Conservation (phyloP, 1,140 invertebrate species). For the Brachionus angularis region DNA sequence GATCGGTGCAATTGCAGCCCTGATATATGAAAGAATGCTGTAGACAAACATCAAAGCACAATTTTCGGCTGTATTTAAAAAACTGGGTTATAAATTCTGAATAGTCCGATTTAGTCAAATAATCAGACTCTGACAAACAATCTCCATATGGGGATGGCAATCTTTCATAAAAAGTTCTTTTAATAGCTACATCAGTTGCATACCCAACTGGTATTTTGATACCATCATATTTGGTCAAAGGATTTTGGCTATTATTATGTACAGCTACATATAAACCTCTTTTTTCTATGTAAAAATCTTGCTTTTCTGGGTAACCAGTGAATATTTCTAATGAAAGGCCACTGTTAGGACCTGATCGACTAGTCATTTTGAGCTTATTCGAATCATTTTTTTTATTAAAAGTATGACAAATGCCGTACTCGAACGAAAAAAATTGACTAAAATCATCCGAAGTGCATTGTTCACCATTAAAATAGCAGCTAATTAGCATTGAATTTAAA, state of each 20-base stretch:
- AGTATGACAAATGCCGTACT: constrained; percentile 25
- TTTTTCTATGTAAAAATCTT: constrained; percentile 27
- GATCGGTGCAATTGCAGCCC: too few relatives aligned
- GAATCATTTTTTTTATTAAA: constrained; percentile 16
- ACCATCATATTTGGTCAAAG: constrained; percentile 13
- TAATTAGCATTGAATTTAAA: constrained; percentile 22
- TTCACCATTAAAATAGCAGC: constrained; percentile 31
- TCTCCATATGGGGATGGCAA: neutral
- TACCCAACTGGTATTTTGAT: neutral
- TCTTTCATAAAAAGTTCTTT: constrained; percentile 15
- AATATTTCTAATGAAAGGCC: constrained; percentile 22
- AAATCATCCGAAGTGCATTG: constrained; percentile 10
- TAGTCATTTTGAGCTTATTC: neutral
- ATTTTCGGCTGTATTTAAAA: too few relatives aligned
- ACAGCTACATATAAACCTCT: neutral
- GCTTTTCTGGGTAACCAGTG: constrained; percentile 8
- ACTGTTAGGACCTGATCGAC: neutral
- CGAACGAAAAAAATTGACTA: constrained; percentile 6
- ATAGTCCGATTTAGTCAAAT: too few relatives aligned
- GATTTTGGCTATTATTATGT: neutral
- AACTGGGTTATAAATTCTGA: too few relatives aligned
- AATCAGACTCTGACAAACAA: too few relatives aligned
- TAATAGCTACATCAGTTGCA: neutral
- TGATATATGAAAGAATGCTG: too few relatives aligned
- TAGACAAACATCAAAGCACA: too few relatives aligned